Conservation (phyloP, 2,113 vertebrate species). For the Telmatochromis sp. region DNA sequence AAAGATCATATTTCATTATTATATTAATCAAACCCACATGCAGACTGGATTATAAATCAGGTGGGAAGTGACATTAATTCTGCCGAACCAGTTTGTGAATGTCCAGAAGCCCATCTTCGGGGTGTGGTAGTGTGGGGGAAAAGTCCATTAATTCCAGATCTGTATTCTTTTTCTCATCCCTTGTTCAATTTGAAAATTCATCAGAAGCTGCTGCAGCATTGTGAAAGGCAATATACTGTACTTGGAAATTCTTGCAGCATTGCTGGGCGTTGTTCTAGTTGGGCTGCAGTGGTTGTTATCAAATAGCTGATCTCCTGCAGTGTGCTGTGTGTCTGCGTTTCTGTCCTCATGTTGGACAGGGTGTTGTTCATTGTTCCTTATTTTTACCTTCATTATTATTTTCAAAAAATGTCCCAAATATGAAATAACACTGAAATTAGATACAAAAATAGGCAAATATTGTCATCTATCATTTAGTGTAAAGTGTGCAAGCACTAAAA, state of each 20-base stretch:
- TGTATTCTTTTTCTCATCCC: neutral
- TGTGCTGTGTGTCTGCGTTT: neutral
- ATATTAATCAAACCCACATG: conserved; percentile 47
- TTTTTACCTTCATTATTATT: neutral
- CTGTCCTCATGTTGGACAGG: neutral
- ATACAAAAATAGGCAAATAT: neutral
- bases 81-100: conserved; percentile 25
- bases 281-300: neutral
- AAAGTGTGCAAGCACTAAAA: neutral
- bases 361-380: neutral
- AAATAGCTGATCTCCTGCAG: neutral
- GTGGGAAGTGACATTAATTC: conserved; percentile 30
- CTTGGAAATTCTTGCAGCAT: neutral
- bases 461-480: neutral
- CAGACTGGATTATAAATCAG: conserved; percentile 39
- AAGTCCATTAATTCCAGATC: conserved; percentile 11
- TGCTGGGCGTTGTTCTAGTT: neutral
- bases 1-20: conserved; percentile 57
- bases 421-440: neutral
- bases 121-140: neutral
- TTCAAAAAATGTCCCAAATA: neutral
- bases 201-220: neutral
- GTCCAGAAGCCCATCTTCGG: neutral
- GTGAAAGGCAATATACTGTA: neutral
- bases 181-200: neutral